Evolutionary conservation across 2,797 vertebrate genomes (phyloP), one percentile per base, ranked within the genome.

Genomic region (Dermochelys coriacea): DNA sequence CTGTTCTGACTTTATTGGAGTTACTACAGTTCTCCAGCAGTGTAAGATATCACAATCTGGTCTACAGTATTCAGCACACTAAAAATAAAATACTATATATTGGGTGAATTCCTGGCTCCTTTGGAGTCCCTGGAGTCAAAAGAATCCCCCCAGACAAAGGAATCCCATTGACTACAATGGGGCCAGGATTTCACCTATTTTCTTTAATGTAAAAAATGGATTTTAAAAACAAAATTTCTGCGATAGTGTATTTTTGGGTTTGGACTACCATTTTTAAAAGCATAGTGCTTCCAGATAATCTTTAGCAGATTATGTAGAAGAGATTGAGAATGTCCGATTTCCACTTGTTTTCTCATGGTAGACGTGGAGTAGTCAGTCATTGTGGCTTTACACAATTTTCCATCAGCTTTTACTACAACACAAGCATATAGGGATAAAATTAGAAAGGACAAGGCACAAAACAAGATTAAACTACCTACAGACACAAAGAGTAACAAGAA

Each of bases 61-160:
- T 5, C 41, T 54, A 88, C 88, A 89, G 6, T 85, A 82, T 61
- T 89, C 78, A 95, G n/a, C 90, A 93, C 90, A 82, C 51, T 15
- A 64, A 47, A 12, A 88, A 23, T 57, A 68, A 95, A 95, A 27
- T 52, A 55, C 27, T 41, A 78, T 6, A 68, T 0, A 1, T 8
- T 61, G 19, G 19, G 59, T n/a, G 5, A 94, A 94, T 96, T 71
- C 61, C 50, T 64, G 41, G 7, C 14, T 77, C 37, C 54, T 9
- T 25, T 54, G 23, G 21, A 25, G 21, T 54, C 87, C 37, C 8
- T 75, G 88, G 84, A 90, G 23, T 1, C 2, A 84, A 64, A 55
- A 50, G 49, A 50, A 50, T 50, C 12, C 12, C 12, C 49, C 49
- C 49, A 50, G 27, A 21, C 91, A 93, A 94, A 91, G 19, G 6